A percentile compares a stretch with the other conserved stretches of the same genome.
Evolutionary conservation across 2,797 vertebrate species (phyloP).

Genomic region (Rhynchotus rufescens): DNA sequence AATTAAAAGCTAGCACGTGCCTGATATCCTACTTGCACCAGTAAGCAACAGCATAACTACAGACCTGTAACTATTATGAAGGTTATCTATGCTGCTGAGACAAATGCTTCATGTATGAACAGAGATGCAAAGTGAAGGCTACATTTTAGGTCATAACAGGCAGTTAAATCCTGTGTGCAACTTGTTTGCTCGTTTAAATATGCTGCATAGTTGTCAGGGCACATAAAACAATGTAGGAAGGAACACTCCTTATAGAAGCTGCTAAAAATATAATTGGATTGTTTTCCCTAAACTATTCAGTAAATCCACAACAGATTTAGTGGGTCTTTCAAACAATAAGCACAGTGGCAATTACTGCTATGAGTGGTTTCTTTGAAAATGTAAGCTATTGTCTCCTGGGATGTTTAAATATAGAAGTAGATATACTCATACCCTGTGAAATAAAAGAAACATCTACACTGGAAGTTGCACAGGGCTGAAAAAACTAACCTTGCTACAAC

Average conservation of each 20-base stretch:
- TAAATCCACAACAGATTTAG: slow-evolving; percentile 51
- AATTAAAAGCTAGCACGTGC: background rate
- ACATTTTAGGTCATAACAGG: background rate
- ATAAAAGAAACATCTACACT: slow-evolving; percentile 3
- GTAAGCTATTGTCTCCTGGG: slow-evolving; percentile 31
- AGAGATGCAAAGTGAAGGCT: background rate
- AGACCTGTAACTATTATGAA: background rate
- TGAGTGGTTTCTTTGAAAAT: slow-evolving; percentile 27
- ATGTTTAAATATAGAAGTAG: slow-evolving; percentile 27
- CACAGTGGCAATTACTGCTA: slow-evolving; percentile 46
- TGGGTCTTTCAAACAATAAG: slow-evolving; percentile 37
- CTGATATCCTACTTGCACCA: background rate
- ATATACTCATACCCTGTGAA: slow-evolving; percentile 22
- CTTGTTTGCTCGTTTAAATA: background rate
- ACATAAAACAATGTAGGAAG: slow-evolving; percentile 18
- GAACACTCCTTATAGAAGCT: slow-evolving; percentile 1
- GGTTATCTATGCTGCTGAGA: background rate
- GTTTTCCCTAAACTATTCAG: slow-evolving; percentile 40
- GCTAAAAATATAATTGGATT: slow-evolving; percentile 43
- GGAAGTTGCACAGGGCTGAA: background rate
- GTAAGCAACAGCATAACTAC: background rate
- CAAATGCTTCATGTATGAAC: background rate
- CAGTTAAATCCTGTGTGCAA: slow-evolving; percentile 7
- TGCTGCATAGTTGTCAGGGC: background rate
- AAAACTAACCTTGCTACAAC: background rate